Base-by-base conservation (phyloP, 2,888 invertebrate genomes). In the Cepaea hortensis region DNA sequence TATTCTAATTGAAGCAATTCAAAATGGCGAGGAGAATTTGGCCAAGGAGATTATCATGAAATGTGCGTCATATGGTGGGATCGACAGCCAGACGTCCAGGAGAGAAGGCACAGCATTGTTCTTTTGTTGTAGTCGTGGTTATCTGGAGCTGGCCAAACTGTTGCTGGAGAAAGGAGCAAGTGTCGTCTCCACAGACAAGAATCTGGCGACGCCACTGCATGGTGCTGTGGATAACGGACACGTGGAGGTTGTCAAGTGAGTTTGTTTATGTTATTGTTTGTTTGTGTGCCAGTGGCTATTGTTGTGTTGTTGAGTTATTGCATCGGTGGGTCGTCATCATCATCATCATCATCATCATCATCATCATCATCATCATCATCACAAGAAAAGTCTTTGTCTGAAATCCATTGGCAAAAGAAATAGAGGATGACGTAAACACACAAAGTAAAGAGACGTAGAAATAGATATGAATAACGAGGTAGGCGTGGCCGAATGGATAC, bases 71-170 rank as follows among this genome's bases (percentile, higher is more conserved):
- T 77, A 46, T 20, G 61, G 82, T 4, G n/a, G 85, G 15, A 85
- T 87, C 7, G 82, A 85, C 46, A 48, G 77, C 48, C 87, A 81
- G 65, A 77, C 85, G 6, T 77, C 82, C 13, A 82, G 72, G n/a
- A 48, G 82, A 70, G 76, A 82, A 5, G 86, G 84, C 13, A 75
- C 84, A 7, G 87, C 87, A 3, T 68, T 84, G 13, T 86, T 86
- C 48, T 86, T 82, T 77, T 86, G 86, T 61, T 77, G 86, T 48
- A 86, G 81, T 48, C 82, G 83, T 3, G 86, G 86, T 3, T 86
- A 82, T 20, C 23, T 76, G 46, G 82, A 82, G 18, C 20, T 86
- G 83, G 86, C 83, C 5, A 50, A 48, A 20, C 77, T 86, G 18
- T 50, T 86, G 3, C n/a, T 86, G 46, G 86, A 83, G 3, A 65